phyloP scores from a whole-genome alignment of 2,888 invertebrate species.

The Calameuta pallipes region DNA sequence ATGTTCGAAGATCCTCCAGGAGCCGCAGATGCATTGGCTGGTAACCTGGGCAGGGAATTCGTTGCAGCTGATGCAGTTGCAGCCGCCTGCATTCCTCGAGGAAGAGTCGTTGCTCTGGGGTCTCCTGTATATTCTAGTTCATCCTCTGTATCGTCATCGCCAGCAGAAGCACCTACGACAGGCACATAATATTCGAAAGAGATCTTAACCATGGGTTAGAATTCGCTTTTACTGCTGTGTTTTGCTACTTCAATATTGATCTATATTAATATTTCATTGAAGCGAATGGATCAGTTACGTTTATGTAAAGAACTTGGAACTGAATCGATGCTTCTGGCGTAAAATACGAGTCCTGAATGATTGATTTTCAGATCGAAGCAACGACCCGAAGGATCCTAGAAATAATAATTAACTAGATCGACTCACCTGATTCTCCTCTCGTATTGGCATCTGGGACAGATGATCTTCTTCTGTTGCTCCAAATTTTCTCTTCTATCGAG shows the following conservation, averaged over 20 bases:
- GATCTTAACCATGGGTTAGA: background rate
- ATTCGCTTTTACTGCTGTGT: background rate
- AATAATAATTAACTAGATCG: background rate
- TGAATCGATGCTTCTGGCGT: background rate
- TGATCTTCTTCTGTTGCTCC: constrained; percentile 62
- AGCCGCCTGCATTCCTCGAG: constrained; percentile 73
- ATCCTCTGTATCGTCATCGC: constrained; percentile 60
- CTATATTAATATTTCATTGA: background rate
- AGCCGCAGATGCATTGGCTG: constrained; percentile 68
- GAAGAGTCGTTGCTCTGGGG: constrained; percentile 72
- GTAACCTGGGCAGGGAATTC: constrained; percentile 82
- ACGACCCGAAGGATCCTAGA: background rate
- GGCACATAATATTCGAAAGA: background rate
- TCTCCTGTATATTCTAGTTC: constrained; percentile 61
- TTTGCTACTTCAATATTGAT: background rate
- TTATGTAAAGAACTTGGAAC: background rate
- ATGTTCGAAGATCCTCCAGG: constrained; percentile 63
- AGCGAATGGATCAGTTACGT: background rate
- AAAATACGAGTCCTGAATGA: background rate
- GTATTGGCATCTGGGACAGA: constrained; percentile 64
- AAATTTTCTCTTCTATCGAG: constrained; percentile 62
- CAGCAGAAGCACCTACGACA: constrained; percentile 67
- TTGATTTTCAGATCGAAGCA: background rate
- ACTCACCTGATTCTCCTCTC: constrained; percentile 58
- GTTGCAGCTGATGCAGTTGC: constrained; percentile 69